Conservation (phyloP, 2,797 vertebrate genomes). For the Pachyuromys duprasi region DNA sequence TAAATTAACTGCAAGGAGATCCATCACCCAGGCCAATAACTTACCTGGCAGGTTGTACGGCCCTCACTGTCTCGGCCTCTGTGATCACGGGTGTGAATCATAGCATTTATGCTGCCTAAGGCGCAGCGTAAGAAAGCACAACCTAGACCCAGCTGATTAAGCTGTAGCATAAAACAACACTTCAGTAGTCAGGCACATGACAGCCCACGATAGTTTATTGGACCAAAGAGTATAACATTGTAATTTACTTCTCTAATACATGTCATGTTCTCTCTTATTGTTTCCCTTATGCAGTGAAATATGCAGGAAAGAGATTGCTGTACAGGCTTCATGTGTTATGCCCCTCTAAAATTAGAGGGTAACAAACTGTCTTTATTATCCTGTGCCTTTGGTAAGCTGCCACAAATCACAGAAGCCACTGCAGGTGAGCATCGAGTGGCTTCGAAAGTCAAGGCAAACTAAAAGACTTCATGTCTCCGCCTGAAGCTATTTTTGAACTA, state of each 20-base stretch:
- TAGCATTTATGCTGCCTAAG: constrained; percentile 78
- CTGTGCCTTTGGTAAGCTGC: constrained; percentile 79
- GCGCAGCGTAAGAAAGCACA: constrained; percentile 72
- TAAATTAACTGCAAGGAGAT: constrained; percentile 78
- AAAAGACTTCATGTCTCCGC: constrained; percentile 80
- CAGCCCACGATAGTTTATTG: constrained; percentile 85
- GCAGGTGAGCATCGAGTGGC: constrained; percentile 81
- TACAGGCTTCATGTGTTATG: constrained; percentile 81
- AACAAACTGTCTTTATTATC: constrained; percentile 88
- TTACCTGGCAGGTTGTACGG: constrained; percentile 39
- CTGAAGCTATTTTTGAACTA: constrained; percentile 83
- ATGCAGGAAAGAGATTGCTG: constrained; percentile 81
- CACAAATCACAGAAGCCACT: constrained; percentile 85
- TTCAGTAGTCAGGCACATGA: constrained; percentile 81
- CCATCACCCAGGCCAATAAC: constrained; percentile 77
- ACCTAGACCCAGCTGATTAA: constrained; percentile 84
- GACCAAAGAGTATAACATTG: constrained; percentile 84
- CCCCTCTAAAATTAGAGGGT: constrained; percentile 86
- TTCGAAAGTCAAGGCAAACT: constrained; percentile 84
- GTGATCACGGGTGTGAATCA: constrained; percentile 79
- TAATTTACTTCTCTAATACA: constrained; percentile 88
- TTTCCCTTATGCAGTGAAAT: constrained; percentile 87
- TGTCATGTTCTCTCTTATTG: constrained; percentile 85
- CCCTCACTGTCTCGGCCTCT: constrained; percentile 57
- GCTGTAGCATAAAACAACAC: constrained; percentile 85